Percentiles rank a stretch among this genome's conserved stretches.
phyloP scores from a whole-genome alignment of 2,797 vertebrate species.

The Hydrophis major region DNA sequence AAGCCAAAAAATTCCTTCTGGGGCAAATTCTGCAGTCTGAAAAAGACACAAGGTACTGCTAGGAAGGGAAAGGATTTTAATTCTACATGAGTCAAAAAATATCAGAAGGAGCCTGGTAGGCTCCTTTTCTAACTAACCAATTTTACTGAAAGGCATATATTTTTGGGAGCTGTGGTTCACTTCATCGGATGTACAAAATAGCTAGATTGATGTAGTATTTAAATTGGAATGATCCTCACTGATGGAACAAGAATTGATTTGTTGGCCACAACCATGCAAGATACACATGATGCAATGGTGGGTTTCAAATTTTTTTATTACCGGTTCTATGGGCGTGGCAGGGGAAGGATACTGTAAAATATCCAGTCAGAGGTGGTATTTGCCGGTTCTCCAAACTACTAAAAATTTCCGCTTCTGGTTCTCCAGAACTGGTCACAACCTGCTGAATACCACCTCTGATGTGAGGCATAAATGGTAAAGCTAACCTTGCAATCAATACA shows the following conservation, averaged over 20 bases:
- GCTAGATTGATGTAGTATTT: background rate
- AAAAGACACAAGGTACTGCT: background rate
- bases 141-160: background rate
- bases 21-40: background rate
- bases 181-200: background rate
- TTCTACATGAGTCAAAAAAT: background rate
- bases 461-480: background rate
- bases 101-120: background rate
- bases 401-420: too few species aligned
- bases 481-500: background rate
- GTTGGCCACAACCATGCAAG: background rate
- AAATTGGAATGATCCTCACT: background rate
- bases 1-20: background rate
- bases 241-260: background rate
- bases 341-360: too few species aligned
- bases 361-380: too few species aligned
- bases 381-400: too few species aligned
- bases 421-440: too few species aligned
- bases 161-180: background rate
- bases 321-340: too few species aligned
- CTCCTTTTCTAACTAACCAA: background rate
- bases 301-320: too few species aligned
- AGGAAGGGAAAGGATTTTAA: background rate
- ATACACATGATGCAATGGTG: background rate
- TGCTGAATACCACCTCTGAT: too few species aligned